Evolutionary conservation across 2,888 invertebrate genomes (phyloP), one percentile per base, ranked within the genome.

Genomic region (Tinea trinotella): DNA sequence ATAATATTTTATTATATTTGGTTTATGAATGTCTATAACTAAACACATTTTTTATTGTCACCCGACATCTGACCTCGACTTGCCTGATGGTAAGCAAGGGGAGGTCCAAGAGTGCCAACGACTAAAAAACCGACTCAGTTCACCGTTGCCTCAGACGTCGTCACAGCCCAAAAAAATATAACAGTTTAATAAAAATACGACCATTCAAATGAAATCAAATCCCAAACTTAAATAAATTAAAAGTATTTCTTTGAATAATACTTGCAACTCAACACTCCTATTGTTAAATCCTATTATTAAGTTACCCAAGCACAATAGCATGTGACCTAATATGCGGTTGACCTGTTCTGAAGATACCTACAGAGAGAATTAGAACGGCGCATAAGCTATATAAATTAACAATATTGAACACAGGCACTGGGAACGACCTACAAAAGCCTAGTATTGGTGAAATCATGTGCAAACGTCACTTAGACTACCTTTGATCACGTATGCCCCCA

Each of bases 291-390:
- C 13, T 15, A 7, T 2, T 40, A 40, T 40, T 40, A 13, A 12
- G 7, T 40, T 17, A 40, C 13, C 4, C 40, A n/a, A 17, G 30
- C 7, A 40, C 40, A 40, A 40, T 40, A 40, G 40, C 40, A n/a
- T 2, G 10, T 74, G 80, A 75, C 80, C 82, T 68, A 79, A 66
- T 64, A 63, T 64, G 64, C 67, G 64, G 67, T 64, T 71, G 75
- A 72, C 71, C 74, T 68, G 64, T 40, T 40, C 13, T 3, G 40
- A 40, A 40, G 17, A 15, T 40, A 17, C 13, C 40, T 40, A 3
- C 7, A 40, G 12, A 7, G 30, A 2, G n/a, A 30, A 30, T 30
- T 30, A 30, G 30, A 30, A 30, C 30, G n/a, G 3, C 4, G 30
- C 30, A 1, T 30, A 30, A 30, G 30, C 30, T 30, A n/a, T 7